Base-by-base conservation (phyloP, 2,113 vertebrate species). In the Neogale vison region DNA sequence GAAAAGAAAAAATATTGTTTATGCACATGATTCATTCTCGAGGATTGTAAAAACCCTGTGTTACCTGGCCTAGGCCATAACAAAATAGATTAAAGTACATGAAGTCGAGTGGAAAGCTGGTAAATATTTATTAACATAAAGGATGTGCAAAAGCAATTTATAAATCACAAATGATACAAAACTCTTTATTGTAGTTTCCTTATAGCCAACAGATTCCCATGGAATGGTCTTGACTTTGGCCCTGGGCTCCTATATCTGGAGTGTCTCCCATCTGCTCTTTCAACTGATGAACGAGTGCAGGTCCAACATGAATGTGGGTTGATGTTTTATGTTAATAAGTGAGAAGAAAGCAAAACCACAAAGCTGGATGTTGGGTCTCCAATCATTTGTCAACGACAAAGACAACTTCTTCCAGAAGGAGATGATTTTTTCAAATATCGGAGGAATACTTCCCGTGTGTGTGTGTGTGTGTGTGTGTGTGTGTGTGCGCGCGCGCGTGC, bases 91-190 rank as follows among this genome's bases (percentile, higher is more conserved):
- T 18, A 18, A 71, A 52, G 59, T 59, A 36, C 13, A 69, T 1
- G 1, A 89, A 77, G 42, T 83, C 34, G 26, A 77, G 13, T 36
- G 18, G 13, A 36, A 29, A 17, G 21, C 21, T 83, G 63, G 11
- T 61, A 90, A 91, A 31, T 65, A 59, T n/a, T 84, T 87, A 65
- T 36, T 71, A 57, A 85, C 14, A 63, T 29, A 31, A 81, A 93
- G 52, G 79, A 24, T 18, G 15, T 65, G 20, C 36, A 50, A 90
- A 77, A 31, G 42, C 14, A 88, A 61, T 80, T 90, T 96, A 74
- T 26, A 80, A 79, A 90, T 47, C 11, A 31, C 69, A 88, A 79
- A 55, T 34, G 29, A 80, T 4, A 76, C 4, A 55, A 26, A 59
- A n/a, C 17, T 95, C 77, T 65, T 82, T 61, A 67, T 7, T 67